Conservation (phyloP, 2,113 vertebrate species). For the Gadus chalcogrammus region DNA sequence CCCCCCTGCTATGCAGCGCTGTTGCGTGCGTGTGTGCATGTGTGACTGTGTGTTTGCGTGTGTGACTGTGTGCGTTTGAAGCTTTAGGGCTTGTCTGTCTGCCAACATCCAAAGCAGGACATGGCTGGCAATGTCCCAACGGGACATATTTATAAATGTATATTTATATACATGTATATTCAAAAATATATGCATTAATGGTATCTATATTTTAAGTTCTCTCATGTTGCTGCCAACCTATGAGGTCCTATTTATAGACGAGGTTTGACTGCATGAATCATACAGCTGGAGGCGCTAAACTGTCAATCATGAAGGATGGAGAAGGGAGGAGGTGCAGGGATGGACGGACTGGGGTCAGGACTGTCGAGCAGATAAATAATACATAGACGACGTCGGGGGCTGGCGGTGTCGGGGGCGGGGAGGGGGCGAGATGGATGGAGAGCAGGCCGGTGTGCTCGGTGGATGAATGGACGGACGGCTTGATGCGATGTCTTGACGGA, state of each 20-base stretch:
- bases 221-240: no score
- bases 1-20: not conserved
- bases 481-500: constrained; percentile 5
- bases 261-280: no score
- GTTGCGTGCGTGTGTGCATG: constrained; percentile 6
- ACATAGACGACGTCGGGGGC: no score
- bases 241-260: no score
- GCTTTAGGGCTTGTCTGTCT: constrained; percentile 41
- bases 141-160: constrained; percentile 13
- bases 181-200: constrained; percentile 2
- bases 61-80: constrained; percentile 5
- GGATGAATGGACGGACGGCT: constrained; percentile 9
- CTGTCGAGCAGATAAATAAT: no score
- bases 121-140: constrained; percentile 33
- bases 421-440: no score
- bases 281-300: no score
- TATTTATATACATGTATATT: not conserved
- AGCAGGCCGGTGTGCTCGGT: no score
- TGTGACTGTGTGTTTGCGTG: constrained; percentile 16
- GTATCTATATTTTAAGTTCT: constrained; percentile 4
- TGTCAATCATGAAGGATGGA: no score
- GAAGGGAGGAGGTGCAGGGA: no score
- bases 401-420: no score
- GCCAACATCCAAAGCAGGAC: constrained; percentile 28
- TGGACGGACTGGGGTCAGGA: no score